These are phyloP conservation scores for Montifringilla adamsi DNA, from an alignment of 2,113 vertebrate species.

Conservation along the genomic window DNA sequence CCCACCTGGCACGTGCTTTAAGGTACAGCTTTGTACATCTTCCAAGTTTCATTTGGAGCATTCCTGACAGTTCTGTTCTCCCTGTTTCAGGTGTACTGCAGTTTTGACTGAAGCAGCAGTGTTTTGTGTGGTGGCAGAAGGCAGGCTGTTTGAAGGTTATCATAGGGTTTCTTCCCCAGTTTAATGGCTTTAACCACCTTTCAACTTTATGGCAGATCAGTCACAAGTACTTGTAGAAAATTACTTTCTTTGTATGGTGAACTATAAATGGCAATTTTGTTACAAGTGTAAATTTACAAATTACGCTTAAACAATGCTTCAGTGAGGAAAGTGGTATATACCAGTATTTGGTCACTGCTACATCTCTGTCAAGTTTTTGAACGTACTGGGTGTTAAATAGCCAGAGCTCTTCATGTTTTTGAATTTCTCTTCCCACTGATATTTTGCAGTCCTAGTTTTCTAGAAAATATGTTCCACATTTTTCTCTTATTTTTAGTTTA, in stretches of 20 bases:
- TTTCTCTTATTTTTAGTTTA: constrained; percentile 21
- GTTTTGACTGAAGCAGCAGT: not conserved
- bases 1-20: not conserved
- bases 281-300: constrained; percentile 29
- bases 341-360: not conserved
- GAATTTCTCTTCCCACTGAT: not conserved
- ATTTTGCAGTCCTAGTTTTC: not conserved
- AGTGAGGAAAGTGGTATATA: not conserved
- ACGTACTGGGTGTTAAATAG: not conserved
- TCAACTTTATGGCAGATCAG: not conserved
- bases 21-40: not conserved
- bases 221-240: constrained; percentile 32
- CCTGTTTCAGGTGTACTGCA: not conserved
- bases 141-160: not conserved
- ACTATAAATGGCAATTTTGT: not conserved
- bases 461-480: not conserved
- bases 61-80: not conserved
- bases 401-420: not conserved
- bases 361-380: not conserved
- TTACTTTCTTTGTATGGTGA: not conserved
- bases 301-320: not conserved
- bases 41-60: not conserved
- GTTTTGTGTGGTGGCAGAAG: not conserved
- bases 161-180: not conserved
- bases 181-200: not conserved